Conservation (phyloP, 1,140 invertebrate species). For the Gonioctena quinquepunctata region DNA sequence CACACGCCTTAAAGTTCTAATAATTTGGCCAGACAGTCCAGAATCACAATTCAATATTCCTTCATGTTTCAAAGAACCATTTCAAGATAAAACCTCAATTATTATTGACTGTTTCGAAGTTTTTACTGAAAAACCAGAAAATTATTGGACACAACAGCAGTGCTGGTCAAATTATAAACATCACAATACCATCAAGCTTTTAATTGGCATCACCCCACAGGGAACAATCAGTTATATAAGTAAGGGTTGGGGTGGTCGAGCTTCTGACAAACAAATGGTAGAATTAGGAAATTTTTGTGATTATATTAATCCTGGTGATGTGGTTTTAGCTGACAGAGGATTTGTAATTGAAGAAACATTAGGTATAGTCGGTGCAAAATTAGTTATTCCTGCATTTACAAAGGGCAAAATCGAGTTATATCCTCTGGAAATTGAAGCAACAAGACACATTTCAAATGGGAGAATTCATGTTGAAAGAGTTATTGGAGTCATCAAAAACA, state of each 20-base stretch:
- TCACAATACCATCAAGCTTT: conserved; percentile 31
- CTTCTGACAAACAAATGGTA: conserved; percentile 27
- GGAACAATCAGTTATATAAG: conserved; percentile 28
- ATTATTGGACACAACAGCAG: conserved; percentile 11
- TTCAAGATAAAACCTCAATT: conserved; percentile 10
- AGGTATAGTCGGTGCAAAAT: conserved; percentile 5
- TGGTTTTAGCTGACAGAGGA: conserved; percentile 31
- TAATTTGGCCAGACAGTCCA: no score
- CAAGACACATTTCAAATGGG: conserved; percentile 5
- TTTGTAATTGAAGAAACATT: conserved; percentile 18
- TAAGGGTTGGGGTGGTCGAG: conserved; percentile 27
- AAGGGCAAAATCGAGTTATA: conserved; percentile 14
- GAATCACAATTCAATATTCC: no score
- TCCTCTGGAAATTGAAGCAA: conserved; percentile 16
- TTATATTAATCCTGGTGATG: conserved; percentile 20
- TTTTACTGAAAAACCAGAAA: conserved; percentile 22
- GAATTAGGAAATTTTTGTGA: conserved; percentile 20
- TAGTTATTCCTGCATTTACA: conserved; percentile 19
- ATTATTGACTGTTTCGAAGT: conserved; percentile 31
- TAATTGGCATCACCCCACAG: conserved; percentile 33
- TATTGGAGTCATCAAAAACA: conserved; percentile 11
- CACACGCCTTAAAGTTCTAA: neutral
- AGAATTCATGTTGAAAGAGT: conserved; percentile 16
- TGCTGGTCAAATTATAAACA: conserved; percentile 38
- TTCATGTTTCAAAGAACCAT: no score